These are phyloP conservation scores for Coregonus clupeaformis DNA, from an alignment of 2,113 vertebrate genomes.

Conservation along the genomic window DNA sequence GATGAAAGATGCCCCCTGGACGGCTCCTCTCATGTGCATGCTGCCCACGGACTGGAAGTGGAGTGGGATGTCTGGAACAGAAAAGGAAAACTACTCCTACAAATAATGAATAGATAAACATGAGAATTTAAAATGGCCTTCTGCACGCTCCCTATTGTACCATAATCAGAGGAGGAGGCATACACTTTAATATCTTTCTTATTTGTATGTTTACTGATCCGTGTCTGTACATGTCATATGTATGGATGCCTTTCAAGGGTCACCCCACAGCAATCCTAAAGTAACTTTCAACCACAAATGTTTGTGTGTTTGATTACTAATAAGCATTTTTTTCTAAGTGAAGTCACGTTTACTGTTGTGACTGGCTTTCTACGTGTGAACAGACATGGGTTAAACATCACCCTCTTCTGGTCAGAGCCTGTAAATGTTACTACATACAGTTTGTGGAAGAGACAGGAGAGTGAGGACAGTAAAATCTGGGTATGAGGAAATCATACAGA, in stretches of 20 bases:
- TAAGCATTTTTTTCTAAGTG: neutral
- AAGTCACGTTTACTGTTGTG: neutral
- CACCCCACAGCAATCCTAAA: too few relatives aligned
- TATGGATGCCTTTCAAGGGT: too few relatives aligned
- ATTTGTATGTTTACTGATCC: too few relatives aligned
- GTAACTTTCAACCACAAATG: too few relatives aligned
- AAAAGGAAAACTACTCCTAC: neutral
- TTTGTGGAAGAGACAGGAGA: too few relatives aligned
- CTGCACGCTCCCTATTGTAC: neutral
- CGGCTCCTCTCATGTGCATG: constrained; percentile 28
- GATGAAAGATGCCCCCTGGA: constrained; percentile 63
- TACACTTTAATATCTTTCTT: too few relatives aligned
- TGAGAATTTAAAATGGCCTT: constrained; percentile 37
- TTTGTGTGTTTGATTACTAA: constrained; percentile 15
- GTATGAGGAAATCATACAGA: neutral
- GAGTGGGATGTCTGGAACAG: neutral
- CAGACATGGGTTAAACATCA: constrained; percentile 49
- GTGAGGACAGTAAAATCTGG: neutral
- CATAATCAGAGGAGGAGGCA: too few relatives aligned
- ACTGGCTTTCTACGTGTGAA: neutral
- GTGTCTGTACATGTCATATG: too few relatives aligned
- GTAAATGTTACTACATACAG: constrained; percentile 18
- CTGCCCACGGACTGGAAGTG: constrained; percentile 23
- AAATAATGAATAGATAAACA: neutral
- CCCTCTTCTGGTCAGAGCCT: constrained; percentile 62